Conservation (phyloP, 2,888 invertebrate genomes). For the Diachrysia chrysitis region DNA sequence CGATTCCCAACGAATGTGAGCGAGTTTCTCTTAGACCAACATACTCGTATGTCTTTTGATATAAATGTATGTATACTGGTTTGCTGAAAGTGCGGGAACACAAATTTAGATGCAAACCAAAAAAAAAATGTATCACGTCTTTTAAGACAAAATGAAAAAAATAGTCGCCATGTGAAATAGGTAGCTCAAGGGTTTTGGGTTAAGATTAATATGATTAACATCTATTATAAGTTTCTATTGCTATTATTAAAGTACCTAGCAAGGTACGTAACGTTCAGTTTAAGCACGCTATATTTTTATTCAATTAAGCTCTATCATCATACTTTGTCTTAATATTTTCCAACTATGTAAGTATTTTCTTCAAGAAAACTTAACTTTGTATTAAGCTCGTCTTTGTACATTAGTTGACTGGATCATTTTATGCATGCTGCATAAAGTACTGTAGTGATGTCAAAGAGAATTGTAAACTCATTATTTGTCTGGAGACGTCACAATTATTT, state of each 20-base stretch:
- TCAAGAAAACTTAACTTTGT: background rate
- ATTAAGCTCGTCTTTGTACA: background rate
- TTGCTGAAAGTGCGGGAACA: background rate
- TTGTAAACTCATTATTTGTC: slow-evolving; percentile 19
- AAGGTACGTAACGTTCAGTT: too few relatives aligned
- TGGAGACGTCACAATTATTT: slow-evolving; percentile 44
- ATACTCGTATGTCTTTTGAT: slow-evolving; percentile 1
- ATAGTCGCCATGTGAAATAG: background rate
- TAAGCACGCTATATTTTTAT: background rate
- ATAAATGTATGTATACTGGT: background rate
- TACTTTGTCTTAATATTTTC: slow-evolving; percentile 1
- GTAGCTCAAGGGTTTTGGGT: background rate
- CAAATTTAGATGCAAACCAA: background rate
- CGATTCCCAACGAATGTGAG: background rate
- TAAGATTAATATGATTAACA: background rate
- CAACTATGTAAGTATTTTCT: background rate
- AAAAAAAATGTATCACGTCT: background rate
- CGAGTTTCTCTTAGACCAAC: slow-evolving; percentile 1
- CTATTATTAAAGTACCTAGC: background rate
- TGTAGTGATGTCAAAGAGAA: slow-evolving; percentile 9
- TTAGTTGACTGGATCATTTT: background rate
- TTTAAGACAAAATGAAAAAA: background rate
- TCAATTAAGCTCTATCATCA: background rate
- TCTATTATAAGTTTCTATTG: background rate
- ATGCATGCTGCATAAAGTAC: background rate